These are phyloP conservation scores for Vireo altiloquus DNA, from an alignment of 2,113 vertebrate species.

Conservation along the genomic window DNA sequence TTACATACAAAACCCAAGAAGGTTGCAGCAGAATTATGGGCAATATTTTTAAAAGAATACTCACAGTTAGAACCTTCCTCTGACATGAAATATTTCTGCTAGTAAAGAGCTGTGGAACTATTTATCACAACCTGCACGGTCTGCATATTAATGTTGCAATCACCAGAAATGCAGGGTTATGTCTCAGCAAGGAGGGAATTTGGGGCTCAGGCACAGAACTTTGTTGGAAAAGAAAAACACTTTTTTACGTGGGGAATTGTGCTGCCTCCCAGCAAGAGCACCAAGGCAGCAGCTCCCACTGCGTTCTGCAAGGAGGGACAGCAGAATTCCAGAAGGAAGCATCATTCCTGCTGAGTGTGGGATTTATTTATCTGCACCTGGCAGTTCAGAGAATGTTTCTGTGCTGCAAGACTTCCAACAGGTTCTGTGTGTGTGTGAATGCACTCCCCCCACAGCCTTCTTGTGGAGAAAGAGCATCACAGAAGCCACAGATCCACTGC, in stretches of 20 bases:
- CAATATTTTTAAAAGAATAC: conserved; percentile 17
- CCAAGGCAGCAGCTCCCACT: neutral
- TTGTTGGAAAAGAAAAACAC: neutral
- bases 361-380: neutral
- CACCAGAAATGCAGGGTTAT: neutral
- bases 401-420: neutral
- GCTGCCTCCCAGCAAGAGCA: neutral
- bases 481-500: neutral
- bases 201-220: neutral
- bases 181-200: neutral
- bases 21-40: conserved; percentile 13
- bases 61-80: neutral
- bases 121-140: neutral
- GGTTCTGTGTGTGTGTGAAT: rapidly evolving
- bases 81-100: neutral
- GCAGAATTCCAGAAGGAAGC: neutral
- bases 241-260: rapidly evolving
- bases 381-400: neutral
- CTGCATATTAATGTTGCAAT: conserved; percentile 4
- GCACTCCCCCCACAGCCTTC: neutral
- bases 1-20: neutral
- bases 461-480: neutral
- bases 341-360: neutral
- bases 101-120: neutral
- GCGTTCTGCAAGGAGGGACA: neutral